A percentile compares a stretch with the other conserved stretches of the same genome.
These are phyloP conservation scores for Dicrostonyx torquatus DNA, from an alignment of 2,797 vertebrate species.

Conservation along the genomic window DNA sequence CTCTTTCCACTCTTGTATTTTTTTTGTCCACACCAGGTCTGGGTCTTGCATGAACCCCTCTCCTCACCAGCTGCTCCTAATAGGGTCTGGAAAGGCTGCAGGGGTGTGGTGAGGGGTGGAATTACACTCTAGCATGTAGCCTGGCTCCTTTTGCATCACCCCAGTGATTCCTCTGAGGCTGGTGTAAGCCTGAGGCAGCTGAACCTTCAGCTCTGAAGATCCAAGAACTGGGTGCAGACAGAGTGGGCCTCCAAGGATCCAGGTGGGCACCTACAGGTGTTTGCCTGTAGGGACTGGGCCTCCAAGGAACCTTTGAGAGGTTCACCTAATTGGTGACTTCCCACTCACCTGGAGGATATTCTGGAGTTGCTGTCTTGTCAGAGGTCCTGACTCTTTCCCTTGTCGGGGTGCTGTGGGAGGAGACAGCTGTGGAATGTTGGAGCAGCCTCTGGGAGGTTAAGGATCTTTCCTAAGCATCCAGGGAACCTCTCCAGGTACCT, in stretches of 20 bases:
- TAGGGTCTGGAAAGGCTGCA: too few relatives aligned
- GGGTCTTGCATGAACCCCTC: background rate
- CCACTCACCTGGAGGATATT: background rate
- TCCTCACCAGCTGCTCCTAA: background rate
- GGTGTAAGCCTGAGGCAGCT: background rate
- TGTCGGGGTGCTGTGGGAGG: accelerated
- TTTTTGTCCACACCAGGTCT: accelerated
- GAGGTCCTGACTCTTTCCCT: background rate
- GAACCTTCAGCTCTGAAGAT: background rate
- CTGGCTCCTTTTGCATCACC: background rate
- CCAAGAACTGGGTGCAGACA: background rate
- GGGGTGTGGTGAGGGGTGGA: background rate
- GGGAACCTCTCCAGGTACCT: background rate
- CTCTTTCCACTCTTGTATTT: too few relatives aligned
- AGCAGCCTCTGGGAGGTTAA: background rate
- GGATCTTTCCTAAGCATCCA: background rate
- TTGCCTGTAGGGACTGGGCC: background rate
- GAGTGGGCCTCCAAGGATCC: background rate
- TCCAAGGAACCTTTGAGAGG: background rate
- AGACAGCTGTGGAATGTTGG: background rate
- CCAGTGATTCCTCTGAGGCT: accelerated
- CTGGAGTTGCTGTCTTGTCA: background rate
- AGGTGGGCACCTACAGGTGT: constrained; percentile 55
- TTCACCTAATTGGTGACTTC: background rate
- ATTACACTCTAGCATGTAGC: accelerated